Base-by-base conservation (phyloP, 2,888 invertebrate genomes). In the Mesorhabditis sp. region DNA sequence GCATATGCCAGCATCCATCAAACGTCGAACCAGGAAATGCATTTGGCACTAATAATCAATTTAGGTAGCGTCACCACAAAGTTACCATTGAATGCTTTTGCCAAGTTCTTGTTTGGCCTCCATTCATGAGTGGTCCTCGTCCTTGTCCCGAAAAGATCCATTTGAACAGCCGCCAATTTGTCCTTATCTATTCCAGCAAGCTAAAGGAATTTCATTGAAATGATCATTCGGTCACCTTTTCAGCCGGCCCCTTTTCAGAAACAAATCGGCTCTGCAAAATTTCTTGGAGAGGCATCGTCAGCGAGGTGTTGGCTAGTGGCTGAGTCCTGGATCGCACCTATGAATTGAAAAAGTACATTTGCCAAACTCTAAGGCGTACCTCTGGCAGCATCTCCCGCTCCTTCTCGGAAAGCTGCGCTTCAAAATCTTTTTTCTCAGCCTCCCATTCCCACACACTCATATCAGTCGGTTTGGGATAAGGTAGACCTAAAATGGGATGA, bases 21-120 rank as follows among this genome's bases (percentile, higher is more conserved):
- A 73, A 42, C 4, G 70, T 69, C 86, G 87, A 89, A 89, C 90
- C 90, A 45, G 90, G 90, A 74, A 90, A 91, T 0, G 95, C 93
- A 86, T 95, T 92, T 0, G 94, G 93, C 44, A 98, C 90, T 86
- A 98, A 97, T 86, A 96, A 97, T 63, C 95, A 89, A 86, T 92
- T 93, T 86, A 94, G 10, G 58, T 2, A 13, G 7, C n/a, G 7
- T n/a, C 0, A 50, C n/a, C 7, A 50, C 7, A 50, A 50, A n/a
- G n/a, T 13, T 50, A 50, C 58, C 58, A n/a, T 50, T 50, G n/a
- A 50, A 50, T 13, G 13, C 44, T 43, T 66, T 66, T 41, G 13
- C 41, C 66, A 41, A 43, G 42, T 10, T 66, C 67, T 66, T 66
- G 13, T 66, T 6, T 15, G 44, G 44, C 13, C 44, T 28, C 78